Base-by-base conservation (phyloP, 2,888 invertebrate genomes). In the Molanna angustata region DNA sequence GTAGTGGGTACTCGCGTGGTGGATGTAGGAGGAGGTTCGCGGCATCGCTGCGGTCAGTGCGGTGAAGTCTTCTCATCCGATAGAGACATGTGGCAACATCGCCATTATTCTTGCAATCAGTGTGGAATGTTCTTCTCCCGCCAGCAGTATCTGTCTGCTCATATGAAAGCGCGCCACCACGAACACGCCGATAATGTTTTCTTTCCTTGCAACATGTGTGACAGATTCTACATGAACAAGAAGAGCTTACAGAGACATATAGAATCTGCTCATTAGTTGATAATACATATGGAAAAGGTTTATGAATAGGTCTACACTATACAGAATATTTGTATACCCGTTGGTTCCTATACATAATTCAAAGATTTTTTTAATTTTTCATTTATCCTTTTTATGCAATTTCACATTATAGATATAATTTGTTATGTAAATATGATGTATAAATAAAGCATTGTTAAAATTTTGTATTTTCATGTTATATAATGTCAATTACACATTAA, bases 171-270 rank as follows among this genome's bases (percentile, higher is more conserved):
- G 48, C 69, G 80, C 58, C 79, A 80, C 63, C n/a, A 74, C 0
- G 73, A 74, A 56, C 74, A 74, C 57, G 76, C 75, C 62, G 74
- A 76, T 11, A 79, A 76, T 55, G 72, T 75, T n/a, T 76, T 79
- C 49, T 80, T 76, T 66, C 79, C 76, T 1, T 82, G 82, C 64
- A 76, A 74, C 56, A 74, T 81, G 68, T 82, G 82, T 62, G 77
- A 79, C 52, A 73, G 78, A 3, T 80, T 79, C 61, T 78, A 79
- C 59, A 76, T 78, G 69, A 78, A 75, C 62, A 77, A 74, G 61
- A 71, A 73, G 57, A 76, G 78, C 49, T 72, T 82, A 59, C 75
- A 76, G 41, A 71, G 78, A 21, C 81, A 82, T 65, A 77, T 81
- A 57, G 71, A 76, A 44, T 73, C 73, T 64, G 71, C 75, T 11